Conservation (phyloP, 2,888 invertebrate genomes). For the Diabrotica balteata region DNA sequence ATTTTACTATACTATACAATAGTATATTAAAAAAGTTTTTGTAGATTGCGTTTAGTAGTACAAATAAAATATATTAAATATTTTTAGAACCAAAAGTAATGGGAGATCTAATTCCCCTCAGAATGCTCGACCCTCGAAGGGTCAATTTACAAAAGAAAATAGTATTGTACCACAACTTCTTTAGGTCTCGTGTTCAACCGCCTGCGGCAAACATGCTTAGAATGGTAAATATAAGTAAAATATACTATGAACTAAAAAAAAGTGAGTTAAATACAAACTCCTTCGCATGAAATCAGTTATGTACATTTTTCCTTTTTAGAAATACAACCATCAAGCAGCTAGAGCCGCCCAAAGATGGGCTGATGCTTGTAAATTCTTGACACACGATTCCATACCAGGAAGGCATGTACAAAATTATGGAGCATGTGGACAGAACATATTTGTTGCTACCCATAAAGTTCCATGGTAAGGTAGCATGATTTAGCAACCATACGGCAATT, state of each 20-base stretch:
- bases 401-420: slow-evolving; percentile 73
- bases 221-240: slow-evolving; percentile 63
- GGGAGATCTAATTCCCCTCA: slow-evolving; percentile 65
- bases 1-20: too few relatives aligned
- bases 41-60: too few relatives aligned
- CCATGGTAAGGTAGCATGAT: slow-evolving; percentile 69
- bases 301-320: slow-evolving; percentile 61
- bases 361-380: slow-evolving; percentile 71
- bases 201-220: slow-evolving; percentile 80
- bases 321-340: slow-evolving; percentile 76
- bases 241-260: too few relatives aligned
- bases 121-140: slow-evolving; percentile 66
- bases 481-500: not conserved
- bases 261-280: too few relatives aligned
- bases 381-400: slow-evolving; percentile 73
- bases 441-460: slow-evolving; percentile 79
- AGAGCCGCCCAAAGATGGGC: slow-evolving; percentile 78
- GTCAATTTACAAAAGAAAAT: slow-evolving; percentile 74
- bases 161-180: slow-evolving; percentile 78
- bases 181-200: slow-evolving; percentile 76
- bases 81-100: slow-evolving; percentile 65
- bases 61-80: too few relatives aligned
- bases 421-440: slow-evolving; percentile 82
- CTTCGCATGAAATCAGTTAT: too few relatives aligned
- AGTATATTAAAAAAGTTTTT: too few relatives aligned